Base-by-base conservation (phyloP, 2,113 vertebrate genomes). In the Corythoichthys haematopterus region DNA sequence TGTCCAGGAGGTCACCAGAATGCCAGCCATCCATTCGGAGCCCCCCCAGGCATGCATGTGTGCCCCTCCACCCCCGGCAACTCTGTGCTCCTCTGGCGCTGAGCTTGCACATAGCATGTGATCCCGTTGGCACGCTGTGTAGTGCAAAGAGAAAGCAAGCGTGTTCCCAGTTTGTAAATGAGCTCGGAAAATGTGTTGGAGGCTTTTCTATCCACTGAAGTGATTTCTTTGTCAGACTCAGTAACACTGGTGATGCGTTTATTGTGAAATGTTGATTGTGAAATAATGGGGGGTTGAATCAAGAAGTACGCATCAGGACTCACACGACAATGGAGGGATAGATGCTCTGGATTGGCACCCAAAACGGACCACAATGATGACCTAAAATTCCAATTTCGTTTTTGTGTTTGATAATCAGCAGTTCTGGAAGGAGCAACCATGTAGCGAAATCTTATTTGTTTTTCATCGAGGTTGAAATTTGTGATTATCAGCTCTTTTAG, bases 91-190 rank as follows among this genome's bases (percentile, higher is more conserved):
- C 77, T 84, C 78, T 85, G 84, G 76, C 86, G 83, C 89, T 90
- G 91, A 90, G 84, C 83, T 82, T 87, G 90, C 90, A 90, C 86
- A 91, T 90, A 88, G 78, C 81, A 86, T 88, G 80, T 87, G 81
- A 89, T 88, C 82, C 84, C 72, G 81, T 81, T 87, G 81, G 85
- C 85, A 70, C 57, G 73, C 71, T 51, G 80, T 75, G 68, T 64
- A n/a, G 48, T 80, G 77, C 76, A 87, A 76, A 80, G 74, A 80
- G 74, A 78, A 69, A 62, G 79, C 55, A 71, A 64, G 60, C 52
- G 69, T 52, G 74, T 66, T 80, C 40, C 12, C 62, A 85, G 74
- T 87, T 76, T 85, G 71, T 63, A 6, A 70, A 79, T 56, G 35
- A 80, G 68, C 81, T 81, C 81, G 87, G 81, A 83, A 85, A 82